Evolutionary conservation across 2,888 invertebrate species (phyloP).

Genomic region (Mycogona germanica): DNA sequence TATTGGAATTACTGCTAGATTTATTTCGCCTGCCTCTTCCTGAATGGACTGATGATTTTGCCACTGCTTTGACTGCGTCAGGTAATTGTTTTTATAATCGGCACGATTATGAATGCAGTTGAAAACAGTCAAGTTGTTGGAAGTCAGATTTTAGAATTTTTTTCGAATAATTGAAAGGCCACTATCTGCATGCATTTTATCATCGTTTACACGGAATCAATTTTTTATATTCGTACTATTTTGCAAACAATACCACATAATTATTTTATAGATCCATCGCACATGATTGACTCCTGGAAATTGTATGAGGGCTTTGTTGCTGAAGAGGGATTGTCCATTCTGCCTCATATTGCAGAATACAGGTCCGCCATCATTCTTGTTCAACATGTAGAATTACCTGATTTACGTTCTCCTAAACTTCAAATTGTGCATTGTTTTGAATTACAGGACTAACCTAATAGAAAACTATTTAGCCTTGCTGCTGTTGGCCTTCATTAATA

Average conservation of each 20-base stretch:
- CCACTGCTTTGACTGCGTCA: slow-evolving; percentile 71
- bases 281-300: slow-evolving; percentile 51
- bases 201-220: too few relatives aligned
- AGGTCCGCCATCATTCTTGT: slow-evolving; percentile 29
- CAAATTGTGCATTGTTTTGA: not conserved
- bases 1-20: slow-evolving; percentile 83
- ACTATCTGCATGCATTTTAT: too few relatives aligned
- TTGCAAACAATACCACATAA: too few relatives aligned
- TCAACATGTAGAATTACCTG: not conserved
- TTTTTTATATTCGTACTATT: too few relatives aligned
- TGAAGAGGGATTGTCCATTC: slow-evolving; percentile 70
- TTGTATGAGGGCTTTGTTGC: slow-evolving; percentile 90
- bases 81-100: slow-evolving; percentile 27
- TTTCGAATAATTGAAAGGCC: too few relatives aligned
- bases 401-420: not conserved
- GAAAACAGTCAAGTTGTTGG: too few relatives aligned
- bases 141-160: too few relatives aligned
- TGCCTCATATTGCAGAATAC: slow-evolving; percentile 70
- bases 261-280: not conserved
- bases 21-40: slow-evolving; percentile 75
- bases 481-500: slow-evolving; percentile 75
- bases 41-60: slow-evolving; percentile 82
- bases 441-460: slow-evolving; percentile 73
- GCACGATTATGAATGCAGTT: too few relatives aligned
- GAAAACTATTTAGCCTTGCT: slow-evolving; percentile 83